Conservation (phyloP, 2,797 vertebrate genomes). For the Odontamblyopus lacepedii region DNA sequence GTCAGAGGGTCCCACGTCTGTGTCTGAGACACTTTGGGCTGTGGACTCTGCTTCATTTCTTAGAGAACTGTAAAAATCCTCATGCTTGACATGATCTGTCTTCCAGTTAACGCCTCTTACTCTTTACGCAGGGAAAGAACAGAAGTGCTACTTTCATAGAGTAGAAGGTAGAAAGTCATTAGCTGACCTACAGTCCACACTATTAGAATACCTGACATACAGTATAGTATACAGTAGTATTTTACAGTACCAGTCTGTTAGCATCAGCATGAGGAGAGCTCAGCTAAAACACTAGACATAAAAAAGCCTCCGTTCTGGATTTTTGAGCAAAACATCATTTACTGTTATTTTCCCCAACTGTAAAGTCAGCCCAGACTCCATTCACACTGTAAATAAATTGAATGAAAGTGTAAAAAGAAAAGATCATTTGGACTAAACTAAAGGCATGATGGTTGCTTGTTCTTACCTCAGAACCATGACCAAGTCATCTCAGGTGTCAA, state of each 20-base stretch:
- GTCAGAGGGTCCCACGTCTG: conserved; percentile 17
- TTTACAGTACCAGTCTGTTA: background rate
- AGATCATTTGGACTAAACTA: conserved; percentile 7
- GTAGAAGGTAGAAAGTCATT: background rate
- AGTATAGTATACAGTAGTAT: background rate
- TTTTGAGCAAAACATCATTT: background rate
- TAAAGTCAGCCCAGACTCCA: background rate
- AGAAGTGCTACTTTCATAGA: background rate
- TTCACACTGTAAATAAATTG: conserved; percentile 11
- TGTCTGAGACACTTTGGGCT: conserved; percentile 37
- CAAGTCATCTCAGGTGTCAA: conserved; percentile 74
- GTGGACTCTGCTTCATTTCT: conserved; percentile 33
- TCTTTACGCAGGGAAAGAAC: background rate
- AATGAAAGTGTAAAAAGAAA: conserved; percentile 16
- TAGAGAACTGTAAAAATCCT: conserved; percentile 41
- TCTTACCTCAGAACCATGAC: conserved; percentile 64
- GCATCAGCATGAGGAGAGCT: background rate
- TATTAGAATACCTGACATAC: background rate
- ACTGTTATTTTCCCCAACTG: background rate
- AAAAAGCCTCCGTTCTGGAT: background rate
- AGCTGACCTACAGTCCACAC: background rate
- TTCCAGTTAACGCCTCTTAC: conserved; percentile 44
- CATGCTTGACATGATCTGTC: conserved; percentile 61
- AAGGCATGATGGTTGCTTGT: conserved; percentile 5
- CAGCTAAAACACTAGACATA: background rate